These are phyloP conservation scores for Busseola fusca DNA, from an alignment of 2,888 invertebrate genomes.

Conservation along the genomic window DNA sequence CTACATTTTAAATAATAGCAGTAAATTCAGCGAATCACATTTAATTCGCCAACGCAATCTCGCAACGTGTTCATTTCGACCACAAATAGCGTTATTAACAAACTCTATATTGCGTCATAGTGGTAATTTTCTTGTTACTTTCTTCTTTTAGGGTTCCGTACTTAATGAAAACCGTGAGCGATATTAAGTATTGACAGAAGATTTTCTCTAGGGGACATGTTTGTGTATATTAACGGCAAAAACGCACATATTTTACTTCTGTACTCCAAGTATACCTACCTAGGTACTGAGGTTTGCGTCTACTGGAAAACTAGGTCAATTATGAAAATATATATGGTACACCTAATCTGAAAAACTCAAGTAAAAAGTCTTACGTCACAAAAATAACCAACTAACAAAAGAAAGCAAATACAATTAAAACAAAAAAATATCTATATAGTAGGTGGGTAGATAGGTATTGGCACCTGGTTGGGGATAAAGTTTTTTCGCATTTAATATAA, in stretches of 20 bases:
- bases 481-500: no score
- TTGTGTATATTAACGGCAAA: background rate
- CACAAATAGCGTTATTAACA: constrained; percentile 51
- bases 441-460: no score
- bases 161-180: constrained; percentile 12
- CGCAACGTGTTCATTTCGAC: constrained; percentile 46
- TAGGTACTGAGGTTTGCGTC: no score
- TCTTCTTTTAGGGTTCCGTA: constrained; percentile 21
- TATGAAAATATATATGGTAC: background rate
- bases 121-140: constrained; percentile 35
- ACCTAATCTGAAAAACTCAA: background rate
- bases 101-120: constrained; percentile 46
- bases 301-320: no score
- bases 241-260: no score
- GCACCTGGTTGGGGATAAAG: no score
- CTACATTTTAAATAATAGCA: constrained; percentile 10
- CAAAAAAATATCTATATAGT: constrained; percentile 32
- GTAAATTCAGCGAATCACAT: constrained; percentile 40
- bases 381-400: constrained; percentile 16
- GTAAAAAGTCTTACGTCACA: constrained; percentile 2
- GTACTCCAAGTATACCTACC: no score
- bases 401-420: constrained; percentile 3
- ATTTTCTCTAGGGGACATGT: background rate
- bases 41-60: constrained; percentile 52
- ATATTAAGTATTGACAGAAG: constrained; percentile 32